Evolutionary conservation across 1,140 invertebrate genomes (phyloP).

Genomic region (Drosophila ambigua): DNA sequence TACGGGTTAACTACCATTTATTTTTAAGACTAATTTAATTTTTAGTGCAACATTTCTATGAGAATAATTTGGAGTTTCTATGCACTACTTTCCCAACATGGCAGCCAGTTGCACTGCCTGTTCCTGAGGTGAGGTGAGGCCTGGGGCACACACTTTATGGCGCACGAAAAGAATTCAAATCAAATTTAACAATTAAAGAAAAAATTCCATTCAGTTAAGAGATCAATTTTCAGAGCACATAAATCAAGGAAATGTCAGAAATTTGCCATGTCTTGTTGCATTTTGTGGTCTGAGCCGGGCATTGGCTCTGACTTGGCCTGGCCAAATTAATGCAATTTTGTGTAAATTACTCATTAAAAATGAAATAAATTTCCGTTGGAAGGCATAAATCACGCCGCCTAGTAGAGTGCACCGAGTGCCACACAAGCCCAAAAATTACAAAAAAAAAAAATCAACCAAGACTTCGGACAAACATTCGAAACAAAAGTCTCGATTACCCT

Average conservation of each 20-base stretch:
- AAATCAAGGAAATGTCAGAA: conserved; percentile 80
- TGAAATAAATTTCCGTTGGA: conserved; percentile 74
- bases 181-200: conserved; percentile 48
- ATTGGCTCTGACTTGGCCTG: conserved; percentile 48
- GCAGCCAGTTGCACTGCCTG: no score
- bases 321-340: conserved; percentile 81
- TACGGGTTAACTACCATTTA: no score
- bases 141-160: no score
- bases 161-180: conserved; percentile 46
- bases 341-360: conserved; percentile 83
- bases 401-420: conserved; percentile 57
- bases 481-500: conserved; percentile 75
- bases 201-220: conserved; percentile 37
- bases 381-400: conserved; percentile 75
- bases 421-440: conserved; percentile 39
- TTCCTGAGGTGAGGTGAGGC: no score
- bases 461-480: conserved; percentile 34
- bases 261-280: conserved; percentile 77
- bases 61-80: no score
- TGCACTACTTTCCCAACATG: no score
- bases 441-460: conserved; percentile 50
- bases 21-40: no score
- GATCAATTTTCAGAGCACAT: conserved; percentile 33
- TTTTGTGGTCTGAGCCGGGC: background rate
- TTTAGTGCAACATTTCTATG: no score